Conservation (phyloP, 2,113 vertebrate species). For the Cathartes aura region DNA sequence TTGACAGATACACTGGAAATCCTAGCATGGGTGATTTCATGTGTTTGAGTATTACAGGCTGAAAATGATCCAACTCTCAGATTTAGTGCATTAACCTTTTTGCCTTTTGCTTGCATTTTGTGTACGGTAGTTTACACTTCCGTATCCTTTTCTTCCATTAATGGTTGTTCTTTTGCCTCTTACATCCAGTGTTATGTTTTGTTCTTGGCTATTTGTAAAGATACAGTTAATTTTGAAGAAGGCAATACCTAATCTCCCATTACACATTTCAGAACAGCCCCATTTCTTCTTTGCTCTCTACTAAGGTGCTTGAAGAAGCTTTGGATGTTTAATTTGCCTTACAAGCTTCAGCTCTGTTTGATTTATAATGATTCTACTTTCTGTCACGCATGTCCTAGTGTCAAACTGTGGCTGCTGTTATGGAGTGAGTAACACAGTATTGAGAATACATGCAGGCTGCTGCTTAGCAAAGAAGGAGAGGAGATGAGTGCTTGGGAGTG, state of each 20-base stretch:
- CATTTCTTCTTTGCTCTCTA: background rate
- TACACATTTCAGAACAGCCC: background rate
- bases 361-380: background rate
- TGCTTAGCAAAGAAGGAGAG: background rate
- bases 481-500: background rate
- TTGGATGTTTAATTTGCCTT: background rate
- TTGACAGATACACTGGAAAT: background rate
- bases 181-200: background rate
- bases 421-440: rapidly evolving
- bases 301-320: background rate
- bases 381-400: background rate
- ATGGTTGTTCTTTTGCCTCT: background rate
- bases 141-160: background rate
- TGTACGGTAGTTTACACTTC: background rate
- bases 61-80: background rate
- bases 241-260: background rate
- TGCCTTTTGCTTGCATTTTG: background rate
- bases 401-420: background rate
- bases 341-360: background rate
- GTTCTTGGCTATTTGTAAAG: background rate
- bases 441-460: background rate
- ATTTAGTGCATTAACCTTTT: background rate
- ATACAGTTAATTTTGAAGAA: background rate
- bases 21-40: background rate
- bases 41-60: background rate